Percentiles rank a stretch among this genome's conserved stretches.
These are phyloP conservation scores for Ispidina lecontei DNA, from an alignment of 2,797 vertebrate species.

Conservation along the genomic window DNA sequence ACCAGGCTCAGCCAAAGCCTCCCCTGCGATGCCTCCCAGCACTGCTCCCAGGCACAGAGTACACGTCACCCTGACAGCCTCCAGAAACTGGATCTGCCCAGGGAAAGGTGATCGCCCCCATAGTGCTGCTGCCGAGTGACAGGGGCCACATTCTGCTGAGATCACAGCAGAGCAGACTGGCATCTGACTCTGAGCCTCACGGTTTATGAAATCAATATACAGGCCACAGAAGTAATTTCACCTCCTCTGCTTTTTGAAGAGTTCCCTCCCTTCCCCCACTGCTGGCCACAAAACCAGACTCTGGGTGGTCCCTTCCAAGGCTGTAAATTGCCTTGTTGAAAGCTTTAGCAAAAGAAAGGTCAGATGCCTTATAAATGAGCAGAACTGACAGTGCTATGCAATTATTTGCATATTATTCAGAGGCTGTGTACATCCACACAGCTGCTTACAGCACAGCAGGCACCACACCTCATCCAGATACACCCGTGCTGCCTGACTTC, in stretches of 20 bases:
- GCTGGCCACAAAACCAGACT: background rate
- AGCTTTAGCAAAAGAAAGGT: constrained; percentile 45
- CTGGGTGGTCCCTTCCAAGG: constrained; percentile 52
- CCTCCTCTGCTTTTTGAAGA: constrained; percentile 21
- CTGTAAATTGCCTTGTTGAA: constrained; percentile 60
- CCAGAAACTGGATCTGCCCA: background rate
- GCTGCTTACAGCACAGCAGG: background rate
- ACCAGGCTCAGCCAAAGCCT: background rate
- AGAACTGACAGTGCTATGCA: background rate
- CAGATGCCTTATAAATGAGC: constrained; percentile 28
- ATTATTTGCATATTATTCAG: background rate
- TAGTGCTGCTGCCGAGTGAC: background rate
- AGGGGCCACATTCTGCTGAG: constrained; percentile 35
- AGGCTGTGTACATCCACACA: background rate
- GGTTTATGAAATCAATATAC: constrained; percentile 13
- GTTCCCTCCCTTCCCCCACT: background rate
- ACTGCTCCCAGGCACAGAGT: background rate
- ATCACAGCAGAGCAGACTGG: constrained; percentile 27
- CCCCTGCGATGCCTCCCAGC: background rate
- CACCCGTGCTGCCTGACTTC: background rate
- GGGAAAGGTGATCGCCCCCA: background rate
- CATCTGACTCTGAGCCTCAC: background rate
- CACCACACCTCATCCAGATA: background rate
- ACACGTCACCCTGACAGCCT: background rate
- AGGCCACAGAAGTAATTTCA: accelerated